Evolutionary conservation across 2,113 vertebrate species (phyloP).

Genomic region (Orycteropus afer): DNA sequence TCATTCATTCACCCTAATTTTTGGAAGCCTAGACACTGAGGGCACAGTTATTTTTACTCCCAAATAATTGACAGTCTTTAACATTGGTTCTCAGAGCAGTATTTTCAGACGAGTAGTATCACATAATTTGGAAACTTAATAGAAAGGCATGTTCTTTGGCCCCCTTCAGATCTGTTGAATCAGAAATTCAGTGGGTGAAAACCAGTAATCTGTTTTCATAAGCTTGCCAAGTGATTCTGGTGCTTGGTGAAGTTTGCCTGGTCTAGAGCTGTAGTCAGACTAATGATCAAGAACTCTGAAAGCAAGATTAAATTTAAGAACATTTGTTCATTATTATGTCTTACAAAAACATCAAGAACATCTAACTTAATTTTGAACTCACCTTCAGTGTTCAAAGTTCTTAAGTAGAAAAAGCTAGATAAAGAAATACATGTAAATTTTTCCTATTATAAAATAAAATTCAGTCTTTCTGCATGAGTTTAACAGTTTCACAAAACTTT

Average conservation of each 20-base stretch:
- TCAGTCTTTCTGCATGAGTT: not conserved
- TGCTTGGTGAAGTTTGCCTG: not conserved
- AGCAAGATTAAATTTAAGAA: constrained; percentile 18
- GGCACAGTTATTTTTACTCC: not conserved
- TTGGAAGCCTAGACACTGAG: not conserved
- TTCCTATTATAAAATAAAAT: constrained; percentile 40
- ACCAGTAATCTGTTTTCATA: not conserved
- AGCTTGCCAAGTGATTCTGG: not conserved
- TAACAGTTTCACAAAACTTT: not conserved
- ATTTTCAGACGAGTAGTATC: not conserved
- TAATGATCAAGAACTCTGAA: not conserved
- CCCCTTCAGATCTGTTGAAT: not conserved
- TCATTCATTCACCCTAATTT: not conserved
- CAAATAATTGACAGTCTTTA: not conserved
- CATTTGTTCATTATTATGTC: not conserved
- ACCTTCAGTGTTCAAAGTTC: constrained; percentile 18
- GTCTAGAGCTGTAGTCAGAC: not conserved
- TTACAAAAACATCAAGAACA: not conserved
- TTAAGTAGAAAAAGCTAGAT: not conserved
- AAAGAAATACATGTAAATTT: not conserved
- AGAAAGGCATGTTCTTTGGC: not conserved
- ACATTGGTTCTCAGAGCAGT: not conserved
- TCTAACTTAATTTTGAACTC: not conserved
- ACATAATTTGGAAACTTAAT: not conserved
- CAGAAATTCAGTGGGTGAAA: not conserved